Evolutionary conservation across 2,888 invertebrate genomes (phyloP), one percentile per base, ranked within the genome.

Genomic region (Hydraecia micacea): DNA sequence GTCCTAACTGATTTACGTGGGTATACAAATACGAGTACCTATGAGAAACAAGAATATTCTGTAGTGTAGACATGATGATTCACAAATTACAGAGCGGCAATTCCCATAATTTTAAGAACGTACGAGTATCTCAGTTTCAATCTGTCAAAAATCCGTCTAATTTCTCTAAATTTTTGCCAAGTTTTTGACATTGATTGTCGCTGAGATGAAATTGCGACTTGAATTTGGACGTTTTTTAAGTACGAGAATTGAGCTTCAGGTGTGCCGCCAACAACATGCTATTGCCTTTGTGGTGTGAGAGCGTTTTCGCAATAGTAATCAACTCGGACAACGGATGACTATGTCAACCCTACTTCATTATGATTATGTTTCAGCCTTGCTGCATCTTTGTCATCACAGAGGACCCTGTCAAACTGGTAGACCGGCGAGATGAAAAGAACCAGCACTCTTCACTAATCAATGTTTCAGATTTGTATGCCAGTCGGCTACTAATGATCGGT

Each of bases 401-500:
- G 18, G 32, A 62, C 15, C 15, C 58, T 25, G 0, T 21, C 21
- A 52, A 52, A 52, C 63, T 55, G 6, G 32, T 15, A 32, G 4
- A 65, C 62, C 58, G 62, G 36, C n/a, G 66, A 28, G 13, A 49
- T 71, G 39, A 78, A 84, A 52, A 63, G 69, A 36, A 36, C 13
- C 5, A 42, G 1, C 13, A 66, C 52, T 60, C 65, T 13, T 68
- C 7, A 68, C 73, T 76, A 69, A 85, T 81, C 86, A 74, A 77
- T 84, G 66, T 63, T 68, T 25, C 39, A 68, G 60, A 85, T 87
- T 80, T 87, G 85, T 79, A 52, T 72, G 80, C 73, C 84, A 85
- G 82, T 68, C 77, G 52, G 71, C 77, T 73, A 81, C 81, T 84
- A 84, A 85, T 81, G 81, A 87, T 76, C 68, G 52, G 72, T 87